These are phyloP conservation scores for Zaprionus capensis DNA, from an alignment of 1,140 invertebrate species.

Conservation along the genomic window DNA sequence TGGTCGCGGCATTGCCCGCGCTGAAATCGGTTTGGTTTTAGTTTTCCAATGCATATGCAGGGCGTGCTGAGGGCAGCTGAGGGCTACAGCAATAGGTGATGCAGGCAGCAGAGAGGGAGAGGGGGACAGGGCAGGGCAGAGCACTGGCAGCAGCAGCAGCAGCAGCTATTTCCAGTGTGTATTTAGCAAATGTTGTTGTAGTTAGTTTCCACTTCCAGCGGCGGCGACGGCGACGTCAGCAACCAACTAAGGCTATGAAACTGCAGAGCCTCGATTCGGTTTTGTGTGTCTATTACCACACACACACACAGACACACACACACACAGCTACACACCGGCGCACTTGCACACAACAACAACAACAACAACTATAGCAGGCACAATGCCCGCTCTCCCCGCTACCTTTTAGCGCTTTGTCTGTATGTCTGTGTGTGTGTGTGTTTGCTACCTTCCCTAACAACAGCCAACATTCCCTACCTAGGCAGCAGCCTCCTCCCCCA, in stretches of 20 bases:
- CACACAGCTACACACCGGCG: not conserved
- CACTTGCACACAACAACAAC: conserved; percentile 6
- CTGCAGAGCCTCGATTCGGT: conserved; percentile 43
- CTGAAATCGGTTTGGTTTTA: conserved; percentile 53
- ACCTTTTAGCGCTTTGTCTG: conserved; percentile 11
- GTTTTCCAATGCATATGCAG: conserved; percentile 73
- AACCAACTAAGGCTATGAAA: conserved; percentile 37
- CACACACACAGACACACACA: conserved; percentile 26
- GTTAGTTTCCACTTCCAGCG: conserved; percentile 68
- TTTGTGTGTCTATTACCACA: conserved; percentile 61
- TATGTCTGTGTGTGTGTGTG: not conserved
- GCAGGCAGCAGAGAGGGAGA: not conserved
- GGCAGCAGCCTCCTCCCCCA: not conserved
- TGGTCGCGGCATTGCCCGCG: conserved; percentile 18
- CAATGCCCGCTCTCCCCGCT: not conserved
- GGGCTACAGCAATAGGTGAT: not conserved
- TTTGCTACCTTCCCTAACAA: conserved; percentile 18
- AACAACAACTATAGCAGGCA: not conserved
- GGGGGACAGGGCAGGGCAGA: not conserved
- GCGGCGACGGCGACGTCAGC: conserved; percentile 27
- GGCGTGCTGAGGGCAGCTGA: conserved; percentile 9
- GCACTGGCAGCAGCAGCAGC: not conserved
- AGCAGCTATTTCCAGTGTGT: conserved; percentile 76
- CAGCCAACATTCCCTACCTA: not conserved
- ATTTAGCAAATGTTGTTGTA: conserved; percentile 75